Percentiles rank a stretch among this genome's conserved stretches.
Evolutionary conservation across 2,113 vertebrate species (phyloP).

Genomic region (Pygoscelis antarcticus): DNA sequence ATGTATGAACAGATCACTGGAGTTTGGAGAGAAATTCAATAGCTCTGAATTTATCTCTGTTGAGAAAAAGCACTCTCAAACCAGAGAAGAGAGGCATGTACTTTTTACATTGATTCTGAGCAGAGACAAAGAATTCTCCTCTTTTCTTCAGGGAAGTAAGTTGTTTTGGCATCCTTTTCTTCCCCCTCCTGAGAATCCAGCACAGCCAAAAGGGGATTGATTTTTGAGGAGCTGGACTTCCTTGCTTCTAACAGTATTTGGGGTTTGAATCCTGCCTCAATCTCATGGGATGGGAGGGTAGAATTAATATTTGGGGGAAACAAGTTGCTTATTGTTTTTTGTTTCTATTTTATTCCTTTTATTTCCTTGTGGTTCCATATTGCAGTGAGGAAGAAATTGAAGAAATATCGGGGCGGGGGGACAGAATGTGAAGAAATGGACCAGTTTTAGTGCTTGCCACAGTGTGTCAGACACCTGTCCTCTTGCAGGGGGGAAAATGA

Average conservation of each 20-base stretch:
- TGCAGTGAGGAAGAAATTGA: not conserved
- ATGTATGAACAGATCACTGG: not conserved
- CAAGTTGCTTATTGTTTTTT: not conserved
- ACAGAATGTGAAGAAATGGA: not conserved
- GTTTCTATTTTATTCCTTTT: not conserved
- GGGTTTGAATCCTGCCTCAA: not conserved
- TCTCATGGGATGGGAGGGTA: not conserved
- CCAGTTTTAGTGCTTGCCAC: not conserved
- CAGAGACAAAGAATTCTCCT: not conserved
- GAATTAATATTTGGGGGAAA: not conserved
- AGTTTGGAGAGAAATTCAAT: not conserved
- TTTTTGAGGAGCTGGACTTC: not conserved
- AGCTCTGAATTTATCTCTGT: not conserved
- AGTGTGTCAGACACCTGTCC: not conserved
- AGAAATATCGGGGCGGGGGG: not conserved
- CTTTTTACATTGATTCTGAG: not conserved
- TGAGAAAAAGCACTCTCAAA: not conserved
- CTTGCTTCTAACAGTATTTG: not conserved
- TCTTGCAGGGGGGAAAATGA: not conserved
- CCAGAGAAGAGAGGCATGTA: not conserved
- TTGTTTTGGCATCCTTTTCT: not conserved
- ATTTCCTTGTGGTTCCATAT: not conserved
- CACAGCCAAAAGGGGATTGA: not conserved
- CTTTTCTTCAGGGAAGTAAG: not conserved
- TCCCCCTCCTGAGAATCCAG: not conserved